Evolutionary conservation across 1,140 invertebrate species (phyloP).

Genomic region (Polypedilum vanderplanki): DNA sequence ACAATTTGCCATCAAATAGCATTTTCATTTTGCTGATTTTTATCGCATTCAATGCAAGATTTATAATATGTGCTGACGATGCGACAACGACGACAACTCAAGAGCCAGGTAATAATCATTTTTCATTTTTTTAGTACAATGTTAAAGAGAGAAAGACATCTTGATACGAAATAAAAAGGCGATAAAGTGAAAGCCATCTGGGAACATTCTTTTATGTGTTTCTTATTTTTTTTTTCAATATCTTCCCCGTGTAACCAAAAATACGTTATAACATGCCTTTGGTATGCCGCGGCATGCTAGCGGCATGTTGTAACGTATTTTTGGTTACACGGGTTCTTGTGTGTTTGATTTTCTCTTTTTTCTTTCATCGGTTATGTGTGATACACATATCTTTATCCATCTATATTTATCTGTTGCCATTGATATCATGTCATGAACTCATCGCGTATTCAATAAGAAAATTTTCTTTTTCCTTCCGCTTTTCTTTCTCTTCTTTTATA

Average conservation of each 20-base stretch:
- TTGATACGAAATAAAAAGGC: background rate
- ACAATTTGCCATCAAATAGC: constrained; percentile 17
- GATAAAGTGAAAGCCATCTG: constrained; percentile 17
- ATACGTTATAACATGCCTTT: no score
- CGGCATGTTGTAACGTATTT: no score
- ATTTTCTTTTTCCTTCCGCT: background rate
- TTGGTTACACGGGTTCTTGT: no score
- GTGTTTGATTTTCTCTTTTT: background rate
- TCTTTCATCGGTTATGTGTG: background rate
- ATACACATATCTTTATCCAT: constrained; percentile 4
- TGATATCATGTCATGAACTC: background rate
- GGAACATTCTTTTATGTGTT: background rate
- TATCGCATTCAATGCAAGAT: background rate
- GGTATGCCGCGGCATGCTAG: no score
- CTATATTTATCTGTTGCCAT: background rate
- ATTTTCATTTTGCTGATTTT: constrained; percentile 14
- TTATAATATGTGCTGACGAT: constrained; percentile 9
- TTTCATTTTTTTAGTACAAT: background rate
- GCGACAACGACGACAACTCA: constrained; percentile 7
- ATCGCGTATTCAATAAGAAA: no score
- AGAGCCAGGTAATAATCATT: constrained; percentile 12
- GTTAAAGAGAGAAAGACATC: background rate
- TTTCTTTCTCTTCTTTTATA: background rate
- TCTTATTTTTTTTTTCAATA: background rate
- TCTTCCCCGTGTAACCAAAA: no score